These are phyloP conservation scores for Gastrophryne carolinensis DNA, from an alignment of 2,797 vertebrate genomes.

Conservation along the genomic window DNA sequence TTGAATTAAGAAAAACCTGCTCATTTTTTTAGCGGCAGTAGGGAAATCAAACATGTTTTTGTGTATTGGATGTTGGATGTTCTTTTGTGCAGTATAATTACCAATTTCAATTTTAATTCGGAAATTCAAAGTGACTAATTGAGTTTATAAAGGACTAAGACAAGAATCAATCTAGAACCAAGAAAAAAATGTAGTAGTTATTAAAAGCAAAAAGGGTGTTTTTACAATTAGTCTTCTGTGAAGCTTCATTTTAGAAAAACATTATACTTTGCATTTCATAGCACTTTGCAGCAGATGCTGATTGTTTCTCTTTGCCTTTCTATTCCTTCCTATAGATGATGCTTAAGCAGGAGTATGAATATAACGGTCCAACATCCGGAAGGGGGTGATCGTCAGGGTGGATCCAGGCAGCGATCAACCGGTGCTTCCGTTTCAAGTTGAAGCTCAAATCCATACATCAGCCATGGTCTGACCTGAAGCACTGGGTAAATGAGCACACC, in stretches of 20 bases:
- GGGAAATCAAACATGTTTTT: slow-evolving; percentile 36
- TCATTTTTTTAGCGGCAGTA: slow-evolving; percentile 2
- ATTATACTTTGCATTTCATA: not conserved
- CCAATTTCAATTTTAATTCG: slow-evolving; percentile 49
- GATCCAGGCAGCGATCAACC: too few relatives aligned
- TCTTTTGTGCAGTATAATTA: slow-evolving; percentile 39
- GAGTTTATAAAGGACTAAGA: slow-evolving; percentile 35
- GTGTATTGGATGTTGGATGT: slow-evolving; percentile 34
- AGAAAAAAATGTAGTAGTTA: slow-evolving; percentile 41
- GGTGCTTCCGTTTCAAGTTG: too few relatives aligned
- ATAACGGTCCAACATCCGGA: too few relatives aligned
- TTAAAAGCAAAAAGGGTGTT: slow-evolving; percentile 25
- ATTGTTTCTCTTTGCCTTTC: too few relatives aligned
- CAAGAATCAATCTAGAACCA: slow-evolving; percentile 36
- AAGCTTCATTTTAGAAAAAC: not conserved
- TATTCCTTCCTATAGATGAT: too few relatives aligned
- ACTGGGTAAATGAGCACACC: too few relatives aligned
- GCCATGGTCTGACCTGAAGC: too few relatives aligned
- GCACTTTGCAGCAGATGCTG: not conserved
- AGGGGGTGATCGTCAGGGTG: too few relatives aligned
- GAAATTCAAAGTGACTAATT: slow-evolving; percentile 45
- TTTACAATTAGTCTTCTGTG: slow-evolving; percentile 4
- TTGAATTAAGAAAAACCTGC: slow-evolving; percentile 27
- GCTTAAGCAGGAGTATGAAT: too few relatives aligned
- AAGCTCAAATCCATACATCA: too few relatives aligned